phyloP scores from a whole-genome alignment of 2,888 invertebrate species.

The Gnatocerus cornutus region DNA sequence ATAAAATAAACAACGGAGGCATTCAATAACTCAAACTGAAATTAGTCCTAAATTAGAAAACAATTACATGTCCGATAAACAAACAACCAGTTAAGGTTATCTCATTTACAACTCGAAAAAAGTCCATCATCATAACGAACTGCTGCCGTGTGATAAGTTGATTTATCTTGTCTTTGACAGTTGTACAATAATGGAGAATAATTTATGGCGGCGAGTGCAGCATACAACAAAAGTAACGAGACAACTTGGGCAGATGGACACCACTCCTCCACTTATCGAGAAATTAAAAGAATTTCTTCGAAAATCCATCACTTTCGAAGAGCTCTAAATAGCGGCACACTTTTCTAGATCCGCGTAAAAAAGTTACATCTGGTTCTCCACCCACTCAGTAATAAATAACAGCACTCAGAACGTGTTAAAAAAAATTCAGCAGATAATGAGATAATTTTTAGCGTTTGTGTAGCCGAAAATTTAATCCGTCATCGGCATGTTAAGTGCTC shows the following conservation, averaged over 20 bases:
- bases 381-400: slow-evolving; percentile 37
- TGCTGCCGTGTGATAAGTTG: slow-evolving; percentile 26
- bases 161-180: slow-evolving; percentile 21
- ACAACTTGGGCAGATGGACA: not conserved
- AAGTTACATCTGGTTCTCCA: slow-evolving; percentile 34
- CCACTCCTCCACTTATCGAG: slow-evolving; percentile 24
- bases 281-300: slow-evolving; percentile 40
- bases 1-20: slow-evolving; percentile 1
- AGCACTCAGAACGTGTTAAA: slow-evolving; percentile 36
- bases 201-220: slow-evolving; percentile 3
- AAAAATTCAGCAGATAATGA: slow-evolving; percentile 34
- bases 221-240: slow-evolving; percentile 5
- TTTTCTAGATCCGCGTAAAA: slow-evolving; percentile 25
- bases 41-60: slow-evolving; percentile 36
- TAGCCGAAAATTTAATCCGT: slow-evolving; percentile 41
- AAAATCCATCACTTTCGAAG: slow-evolving; percentile 38
- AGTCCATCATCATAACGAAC: slow-evolving; percentile 14
- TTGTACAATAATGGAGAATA: slow-evolving; percentile 8
- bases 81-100: slow-evolving; percentile 15
- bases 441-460: slow-evolving; percentile 27
- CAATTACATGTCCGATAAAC: slow-evolving; percentile 33
- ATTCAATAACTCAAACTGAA: slow-evolving; percentile 20
- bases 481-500: slow-evolving; percentile 57
- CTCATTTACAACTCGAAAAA: slow-evolving; percentile 14
- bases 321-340: not conserved